A percentile compares a stretch with the other conserved stretches of the same genome.
Evolutionary conservation across 1,140 invertebrate species (phyloP).

Genomic region (Apis laboriosa): DNA sequence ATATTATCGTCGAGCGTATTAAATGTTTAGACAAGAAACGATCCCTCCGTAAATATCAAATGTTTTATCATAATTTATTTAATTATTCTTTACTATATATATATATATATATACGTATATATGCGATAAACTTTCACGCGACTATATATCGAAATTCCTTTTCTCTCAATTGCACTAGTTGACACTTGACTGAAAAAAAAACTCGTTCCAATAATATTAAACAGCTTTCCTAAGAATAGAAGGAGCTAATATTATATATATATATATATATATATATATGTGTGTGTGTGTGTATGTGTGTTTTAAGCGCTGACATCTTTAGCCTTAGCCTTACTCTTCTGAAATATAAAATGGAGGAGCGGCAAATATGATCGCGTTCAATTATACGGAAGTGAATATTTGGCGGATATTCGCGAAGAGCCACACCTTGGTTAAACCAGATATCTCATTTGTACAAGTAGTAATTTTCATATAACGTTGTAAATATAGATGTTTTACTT

Average conservation of each 20-base stretch:
- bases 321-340: neutral
- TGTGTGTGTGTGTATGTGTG: neutral
- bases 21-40: neutral
- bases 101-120: too few relatives aligned
- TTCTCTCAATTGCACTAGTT: neutral
- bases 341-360: neutral
- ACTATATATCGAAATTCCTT: too few relatives aligned
- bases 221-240: constrained; percentile 14
- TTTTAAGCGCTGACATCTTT: neutral
- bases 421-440: too few relatives aligned
- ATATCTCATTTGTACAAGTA: too few relatives aligned
- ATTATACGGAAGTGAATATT: neutral
- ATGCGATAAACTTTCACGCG: too few relatives aligned
- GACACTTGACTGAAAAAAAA: neutral
- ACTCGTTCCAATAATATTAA: neutral
- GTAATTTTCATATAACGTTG: too few relatives aligned
- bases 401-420: neutral
- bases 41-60: neutral
- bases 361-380: neutral
- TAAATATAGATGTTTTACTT: too few relatives aligned
- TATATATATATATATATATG: too few relatives aligned
- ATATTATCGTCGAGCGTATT: neutral
- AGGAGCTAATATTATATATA: too few relatives aligned
- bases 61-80: neutral
- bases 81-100: too few relatives aligned